Evolutionary conservation across 1,140 invertebrate species (phyloP).

Genomic region (Apolygus lucorum): DNA sequence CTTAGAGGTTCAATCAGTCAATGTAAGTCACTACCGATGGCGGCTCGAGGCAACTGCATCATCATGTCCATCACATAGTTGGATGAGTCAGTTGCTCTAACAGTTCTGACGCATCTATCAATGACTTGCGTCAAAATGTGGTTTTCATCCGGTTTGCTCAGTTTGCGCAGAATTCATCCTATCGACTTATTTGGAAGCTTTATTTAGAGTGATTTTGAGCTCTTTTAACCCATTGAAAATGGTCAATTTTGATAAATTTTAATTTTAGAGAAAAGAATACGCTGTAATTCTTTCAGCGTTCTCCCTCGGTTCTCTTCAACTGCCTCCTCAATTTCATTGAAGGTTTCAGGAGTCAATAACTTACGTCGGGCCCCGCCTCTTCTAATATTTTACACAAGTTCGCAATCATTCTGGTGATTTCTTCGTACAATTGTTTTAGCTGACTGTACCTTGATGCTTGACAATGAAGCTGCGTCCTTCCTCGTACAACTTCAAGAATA

Average conservation of each 20-base stretch:
- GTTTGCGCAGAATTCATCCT: too few relatives aligned
- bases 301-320: not conserved
- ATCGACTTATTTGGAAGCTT: not conserved
- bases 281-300: not conserved
- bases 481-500: not conserved
- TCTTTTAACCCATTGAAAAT: too few relatives aligned
- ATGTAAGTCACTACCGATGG: too few relatives aligned
- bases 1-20: too few relatives aligned
- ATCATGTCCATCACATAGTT: too few relatives aligned
- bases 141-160: too few relatives aligned
- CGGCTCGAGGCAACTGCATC: too few relatives aligned
- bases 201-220: not conserved
- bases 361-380: not conserved
- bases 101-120: too few relatives aligned
- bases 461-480: not conserved
- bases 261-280: not conserved
- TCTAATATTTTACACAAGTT: not conserved
- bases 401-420: not conserved
- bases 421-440: not conserved
- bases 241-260: not conserved
- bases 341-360: not conserved
- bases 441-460: not conserved
- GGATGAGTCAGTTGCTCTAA: too few relatives aligned
- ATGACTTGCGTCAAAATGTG: too few relatives aligned
- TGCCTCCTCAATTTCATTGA: not conserved